Evolutionary conservation across 2,113 vertebrate species (phyloP).

Genomic region (Rallus limicola): DNA sequence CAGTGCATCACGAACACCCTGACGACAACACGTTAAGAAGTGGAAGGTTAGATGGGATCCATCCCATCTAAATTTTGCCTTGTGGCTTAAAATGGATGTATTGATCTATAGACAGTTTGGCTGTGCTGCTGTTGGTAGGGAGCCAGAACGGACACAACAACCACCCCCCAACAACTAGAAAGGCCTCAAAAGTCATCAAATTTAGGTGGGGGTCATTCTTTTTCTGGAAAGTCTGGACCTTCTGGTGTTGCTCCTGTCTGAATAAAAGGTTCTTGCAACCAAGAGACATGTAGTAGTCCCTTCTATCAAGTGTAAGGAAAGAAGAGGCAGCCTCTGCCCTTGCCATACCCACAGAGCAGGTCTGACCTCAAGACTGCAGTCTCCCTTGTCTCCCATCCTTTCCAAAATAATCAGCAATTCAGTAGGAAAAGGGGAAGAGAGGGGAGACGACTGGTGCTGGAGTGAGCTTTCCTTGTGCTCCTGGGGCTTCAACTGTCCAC

Average conservation of each 20-base stretch:
- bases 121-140: neutral
- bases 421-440: neutral
- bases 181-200: neutral
- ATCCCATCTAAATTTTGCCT: fast-evolving
- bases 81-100: fast-evolving
- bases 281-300: fast-evolving
- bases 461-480: neutral
- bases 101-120: fast-evolving
- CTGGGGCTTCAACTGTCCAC: neutral
- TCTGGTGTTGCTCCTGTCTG: neutral
- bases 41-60: no score
- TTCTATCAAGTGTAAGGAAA: neutral
- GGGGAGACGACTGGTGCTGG: fast-evolving
- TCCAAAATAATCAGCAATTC: neutral
- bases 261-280: neutral
- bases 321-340: neutral
- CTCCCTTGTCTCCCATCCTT: neutral
- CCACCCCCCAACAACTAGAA: fast-evolving
- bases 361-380: neutral
- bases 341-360: no score
- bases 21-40: fast-evolving
- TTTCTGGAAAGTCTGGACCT: neutral
- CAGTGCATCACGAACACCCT: neutral
- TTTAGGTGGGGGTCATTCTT: fast-evolving
- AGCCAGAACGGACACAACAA: fast-evolving